Conservation (phyloP, 2,797 vertebrate genomes). For the Erpetoichthys calabaricus region DNA sequence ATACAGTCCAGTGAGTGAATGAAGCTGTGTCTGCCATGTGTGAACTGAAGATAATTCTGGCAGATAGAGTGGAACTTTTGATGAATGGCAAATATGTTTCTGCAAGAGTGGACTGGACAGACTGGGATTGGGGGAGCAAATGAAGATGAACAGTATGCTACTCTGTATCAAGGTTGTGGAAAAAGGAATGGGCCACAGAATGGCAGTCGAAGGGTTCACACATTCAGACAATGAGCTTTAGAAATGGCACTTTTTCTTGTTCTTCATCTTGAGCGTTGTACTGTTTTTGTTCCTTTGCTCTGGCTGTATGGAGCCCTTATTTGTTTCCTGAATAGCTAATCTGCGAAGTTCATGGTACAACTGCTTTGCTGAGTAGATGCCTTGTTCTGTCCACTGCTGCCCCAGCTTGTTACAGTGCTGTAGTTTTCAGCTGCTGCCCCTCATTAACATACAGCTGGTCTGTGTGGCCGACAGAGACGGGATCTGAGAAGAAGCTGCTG, state of each 20-base stretch:
- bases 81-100: conserved; percentile 3
- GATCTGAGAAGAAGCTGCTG: conserved; percentile 45
- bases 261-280: conserved; percentile 23
- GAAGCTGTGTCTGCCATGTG: not conserved
- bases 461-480: conserved; percentile 45
- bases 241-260: conserved; percentile 23
- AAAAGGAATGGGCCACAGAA: conserved; percentile 13
- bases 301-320: conserved; percentile 42
- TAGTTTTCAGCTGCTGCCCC: conserved; percentile 70
- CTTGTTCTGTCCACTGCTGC: conserved; percentile 67
- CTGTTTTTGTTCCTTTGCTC: conserved; percentile 27
- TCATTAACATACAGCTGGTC: conserved; percentile 99
- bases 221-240: conserved; percentile 40
- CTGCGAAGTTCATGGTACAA: conserved; percentile 75
- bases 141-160: not conserved
- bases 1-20: conserved; percentile 8
- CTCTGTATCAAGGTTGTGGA: conserved; percentile 1
- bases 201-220: conserved; percentile 27
- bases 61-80: not conserved
- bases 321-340: conserved; percentile 80
- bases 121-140: not conserved
- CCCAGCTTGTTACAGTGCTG: conserved; percentile 68
- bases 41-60: conserved; percentile 1
- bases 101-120: not conserved
- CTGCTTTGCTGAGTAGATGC: conserved; percentile 67